Evolutionary conservation across 2,888 invertebrate genomes (phyloP), one percentile per base, ranked within the genome.

Genomic region (Glomeris marginata): DNA sequence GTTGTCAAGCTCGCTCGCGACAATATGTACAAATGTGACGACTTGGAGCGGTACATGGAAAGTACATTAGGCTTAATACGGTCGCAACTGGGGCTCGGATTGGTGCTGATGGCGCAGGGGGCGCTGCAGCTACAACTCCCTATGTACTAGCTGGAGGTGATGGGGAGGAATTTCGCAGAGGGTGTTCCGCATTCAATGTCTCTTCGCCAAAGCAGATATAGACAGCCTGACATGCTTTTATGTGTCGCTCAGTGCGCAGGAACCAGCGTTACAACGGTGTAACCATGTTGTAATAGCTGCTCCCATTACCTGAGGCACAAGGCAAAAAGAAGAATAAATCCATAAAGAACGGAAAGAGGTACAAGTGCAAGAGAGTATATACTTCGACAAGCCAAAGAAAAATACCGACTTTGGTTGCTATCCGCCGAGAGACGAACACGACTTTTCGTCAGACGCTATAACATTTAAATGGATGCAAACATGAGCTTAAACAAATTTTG

Each of bases 1-100:
- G 28, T 28, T 28, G 28, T 28, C 28, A 28, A 28, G 28, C 28
- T 28, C 28, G 28, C 28, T 28, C 28, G 48, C 48, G 21, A 43
- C 43, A 41, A 49, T 49, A 49, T 49, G 49, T 49, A 49, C 49
- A 49, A 49, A 49, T 49, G 49, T 49, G 43, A 49, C 42, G 49
- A 49, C 49, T 49, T 37, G 49, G 49, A 49, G 49, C 49, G 49
- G 35, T 49, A 49, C 49, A 49, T 43, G 49, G 43, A 49, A 49
- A 49, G 49, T 49, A 49, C 49, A 49, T 49, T 49, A 49, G 49
- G 49, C 49, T 49, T 49, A 49, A 34, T 28, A 28, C 28, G 28
- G 28, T 28, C 28, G 28, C 28, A 28, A 28, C 28, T 28, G 28
- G 28, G 28, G 28, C 28, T 28, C 28, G 28, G 28, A 28, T 28